These are phyloP conservation scores for Pogonus chalceus DNA, from an alignment of 1,140 invertebrate species.

Conservation along the genomic window DNA sequence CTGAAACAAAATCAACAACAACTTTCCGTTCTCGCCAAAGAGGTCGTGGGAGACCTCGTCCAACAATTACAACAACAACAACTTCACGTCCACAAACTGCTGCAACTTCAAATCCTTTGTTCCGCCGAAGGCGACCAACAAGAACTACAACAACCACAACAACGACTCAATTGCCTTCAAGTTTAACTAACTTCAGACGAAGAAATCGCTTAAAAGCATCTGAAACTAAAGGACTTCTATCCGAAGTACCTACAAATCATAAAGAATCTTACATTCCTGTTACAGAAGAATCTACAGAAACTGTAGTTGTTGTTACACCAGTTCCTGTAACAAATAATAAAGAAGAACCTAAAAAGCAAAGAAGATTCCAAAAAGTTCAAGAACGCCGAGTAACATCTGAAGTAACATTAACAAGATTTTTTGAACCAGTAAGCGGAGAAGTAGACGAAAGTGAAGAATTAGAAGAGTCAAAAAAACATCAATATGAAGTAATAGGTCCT, in stretches of 20 bases:
- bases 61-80: conserved; percentile 15
- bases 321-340: neutral
- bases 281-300: neutral
- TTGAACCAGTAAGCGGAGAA: neutral
- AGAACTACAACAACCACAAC: neutral
- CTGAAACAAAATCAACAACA: neutral
- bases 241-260: conserved; percentile 14
- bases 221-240: too few relatives aligned
- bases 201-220: neutral
- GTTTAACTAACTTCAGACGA: neutral
- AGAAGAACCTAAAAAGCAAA: neutral
- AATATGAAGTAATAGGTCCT: neutral
- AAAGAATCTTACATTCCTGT: conserved; percentile 16
- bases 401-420: neutral
- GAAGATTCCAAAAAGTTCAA: neutral
- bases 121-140: neutral
- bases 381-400: neutral
- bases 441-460: neutral
- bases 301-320: neutral
- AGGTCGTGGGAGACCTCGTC: conserved; percentile 18
- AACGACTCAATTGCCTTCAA: neutral
- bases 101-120: conserved; percentile 7
- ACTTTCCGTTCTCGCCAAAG: conserved; percentile 14
- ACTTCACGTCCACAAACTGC: conserved; percentile 14
- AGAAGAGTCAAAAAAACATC: neutral